Evolutionary conservation across 2,113 vertebrate genomes (phyloP).

Genomic region (Dascyllus trimaculatus): DNA sequence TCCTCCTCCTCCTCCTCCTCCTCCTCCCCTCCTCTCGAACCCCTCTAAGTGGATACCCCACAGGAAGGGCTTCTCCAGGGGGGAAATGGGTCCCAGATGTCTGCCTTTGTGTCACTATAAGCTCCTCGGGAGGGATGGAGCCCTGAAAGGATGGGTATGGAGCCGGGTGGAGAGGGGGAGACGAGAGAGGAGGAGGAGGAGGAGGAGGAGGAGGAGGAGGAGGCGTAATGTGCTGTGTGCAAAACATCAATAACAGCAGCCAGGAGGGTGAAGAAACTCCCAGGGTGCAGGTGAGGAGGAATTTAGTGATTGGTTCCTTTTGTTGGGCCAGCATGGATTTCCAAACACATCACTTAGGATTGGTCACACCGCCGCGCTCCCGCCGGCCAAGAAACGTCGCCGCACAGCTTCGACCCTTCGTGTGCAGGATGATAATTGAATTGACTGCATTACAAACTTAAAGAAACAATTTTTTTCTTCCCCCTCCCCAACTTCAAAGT

Average conservation of each 20-base stretch:
- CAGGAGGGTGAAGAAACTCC: conserved; percentile 68
- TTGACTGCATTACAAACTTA: conserved; percentile 74
- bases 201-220: background rate
- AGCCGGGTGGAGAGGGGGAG: background rate
- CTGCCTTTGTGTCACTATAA: conserved; percentile 77
- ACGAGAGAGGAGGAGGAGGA: background rate
- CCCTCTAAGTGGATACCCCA: conserved; percentile 84
- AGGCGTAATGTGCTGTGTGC: conserved; percentile 42
- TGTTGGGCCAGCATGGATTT: conserved; percentile 60
- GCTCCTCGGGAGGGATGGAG: conserved; percentile 79
- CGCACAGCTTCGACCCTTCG: conserved; percentile 19
- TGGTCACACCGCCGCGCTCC: conserved; percentile 55
- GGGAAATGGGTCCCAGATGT: conserved; percentile 87
- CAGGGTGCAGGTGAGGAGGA: conserved; percentile 73
- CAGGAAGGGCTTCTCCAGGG: conserved; percentile 83
- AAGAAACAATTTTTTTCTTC: conserved; percentile 50
- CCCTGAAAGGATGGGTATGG: conserved; percentile 63
- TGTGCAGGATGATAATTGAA: conserved; percentile 69
- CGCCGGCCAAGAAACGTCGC: conserved; percentile 54
- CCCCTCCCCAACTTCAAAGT: conserved; percentile 68
- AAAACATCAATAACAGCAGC: conserved; percentile 69
- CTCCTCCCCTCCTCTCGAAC: conserved; percentile 37
- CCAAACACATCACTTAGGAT: conserved; percentile 71
- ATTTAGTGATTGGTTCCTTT: conserved; percentile 69
- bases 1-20: conserved; percentile 19